Evolutionary conservation across 2,888 invertebrate species (phyloP), one percentile per base, ranked within the genome.

Genomic region (Apodemia zela): DNA sequence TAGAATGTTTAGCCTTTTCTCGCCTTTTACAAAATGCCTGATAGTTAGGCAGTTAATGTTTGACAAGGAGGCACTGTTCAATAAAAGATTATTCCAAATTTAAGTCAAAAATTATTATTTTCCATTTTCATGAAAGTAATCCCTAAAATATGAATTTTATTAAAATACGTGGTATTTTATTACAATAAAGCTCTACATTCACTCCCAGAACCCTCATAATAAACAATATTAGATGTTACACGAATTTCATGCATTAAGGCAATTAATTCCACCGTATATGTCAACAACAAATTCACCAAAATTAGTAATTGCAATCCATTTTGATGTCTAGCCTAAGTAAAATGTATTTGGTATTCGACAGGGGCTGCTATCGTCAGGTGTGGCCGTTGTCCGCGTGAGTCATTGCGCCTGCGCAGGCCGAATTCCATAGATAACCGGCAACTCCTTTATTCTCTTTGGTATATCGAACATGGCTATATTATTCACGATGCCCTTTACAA

Each of bases 371-470:
- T 80, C 84, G 82, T 88, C 89, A 90, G 89, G 89, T 89, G 89
- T 87, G 89, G 89, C 84, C 83, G 77, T 73, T 69, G 73, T 74
- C 60, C 42, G 59, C 76, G 78, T 89, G 89, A 88, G 75, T 88
- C 89, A 86, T 75, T 73, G 75, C 72, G 80, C 78, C 75, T 73
- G 77, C 79, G 77, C 81, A 71, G 71, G 77, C 81, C 80, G 77
- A 88, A 90, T 90, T 86, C 89, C 89, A 75, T 81, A 85, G 87
- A 87, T 86, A 87, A 82, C 81, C 80, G 79, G 77, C 82, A 80
- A 84, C 82, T 85, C 85, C 86, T 87, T 87, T 87, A 75, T 73
- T 74, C 75, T 72, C 72, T 72, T 68, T 70, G 70, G 71, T 74
- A 69, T 72, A 84, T 82, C 82, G 81, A 82, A 79, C 82, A 80